Base-by-base conservation (phyloP, 2,113 vertebrate species). In the Tenebrosternarchus preto region DNA sequence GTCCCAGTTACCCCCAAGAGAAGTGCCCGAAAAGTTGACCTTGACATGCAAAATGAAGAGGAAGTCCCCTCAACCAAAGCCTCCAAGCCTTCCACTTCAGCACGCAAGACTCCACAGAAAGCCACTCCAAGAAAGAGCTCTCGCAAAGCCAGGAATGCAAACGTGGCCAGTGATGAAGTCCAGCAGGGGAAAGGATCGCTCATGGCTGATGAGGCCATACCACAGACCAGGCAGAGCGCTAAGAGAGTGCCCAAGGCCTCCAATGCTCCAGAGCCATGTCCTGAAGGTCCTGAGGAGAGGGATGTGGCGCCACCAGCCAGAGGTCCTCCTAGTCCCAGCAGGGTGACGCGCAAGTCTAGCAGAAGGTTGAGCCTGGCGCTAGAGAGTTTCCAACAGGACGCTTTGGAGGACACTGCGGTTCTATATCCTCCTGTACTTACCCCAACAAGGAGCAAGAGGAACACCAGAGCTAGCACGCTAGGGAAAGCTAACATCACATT, bases 401-500 rank as follows among this genome's bases (percentile, higher is more conserved):
- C 90, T 25, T 88, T 90, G 71, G 87, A 91, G 60, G 76, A 77
- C 11, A 20, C 46, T 74, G 85, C 85, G 19, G 84, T 88, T 55
- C 79, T 83, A 0, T 67, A 61, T 16, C 57, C 36, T 4, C 9
- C 81, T 56, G 22, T 81, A 74, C 1, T 88, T 22, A 90, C 86
- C 67, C 3, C 87, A 43, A 92, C 83, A 82, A 93, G 92, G 90
- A 91, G 91, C 68, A 36, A 64, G 1, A 90, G 79, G 85, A 93
- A 90, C 84, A 87, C 6, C 17, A 89, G 87, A 39, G 33, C 19
- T 3, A 82, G 56, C 1, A 29, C 57, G 0, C 82, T 82, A 1
- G 88, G 90, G 76, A 88, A 80, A 0, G 1, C 29, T 46, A 75
- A 81, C 33, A 0, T 12, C 5, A 53, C 75, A 0, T 71, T 86